These are phyloP conservation scores for Stegophylla sp. DNA, from an alignment of 2,888 invertebrate species.

Conservation along the genomic window DNA sequence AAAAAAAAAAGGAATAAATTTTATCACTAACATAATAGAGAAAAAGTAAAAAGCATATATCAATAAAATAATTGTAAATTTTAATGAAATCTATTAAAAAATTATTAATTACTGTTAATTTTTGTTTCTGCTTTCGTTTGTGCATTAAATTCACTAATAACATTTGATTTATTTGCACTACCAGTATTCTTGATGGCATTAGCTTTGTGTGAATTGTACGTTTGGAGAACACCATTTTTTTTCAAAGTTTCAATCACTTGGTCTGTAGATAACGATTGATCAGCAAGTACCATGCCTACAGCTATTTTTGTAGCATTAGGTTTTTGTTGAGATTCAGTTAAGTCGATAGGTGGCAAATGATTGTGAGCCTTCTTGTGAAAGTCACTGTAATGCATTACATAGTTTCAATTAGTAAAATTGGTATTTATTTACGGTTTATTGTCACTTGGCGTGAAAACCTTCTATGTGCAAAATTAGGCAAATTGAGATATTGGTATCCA, in stretches of 20 bases:
- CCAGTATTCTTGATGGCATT: neutral
- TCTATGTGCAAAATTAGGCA: too few relatives aligned
- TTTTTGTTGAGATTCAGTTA: slow-evolving; percentile 11
- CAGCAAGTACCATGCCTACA: neutral
- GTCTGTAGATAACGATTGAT: neutral
- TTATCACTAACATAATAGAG: neutral
- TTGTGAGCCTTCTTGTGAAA: slow-evolving; percentile 26
- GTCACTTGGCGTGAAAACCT: too few relatives aligned
- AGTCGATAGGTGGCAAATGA: slow-evolving; percentile 11
- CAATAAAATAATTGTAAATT: neutral
- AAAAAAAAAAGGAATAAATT: neutral
- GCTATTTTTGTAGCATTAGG: slow-evolving; percentile 30
- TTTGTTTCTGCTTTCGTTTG: neutral
- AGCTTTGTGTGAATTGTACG: neutral
- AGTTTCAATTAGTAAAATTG: too few relatives aligned
- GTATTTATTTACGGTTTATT: too few relatives aligned
- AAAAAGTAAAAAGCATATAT: neutral
- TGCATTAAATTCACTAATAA: neutral
- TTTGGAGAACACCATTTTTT: slow-evolving; percentile 3
- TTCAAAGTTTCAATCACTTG: slow-evolving; percentile 14
- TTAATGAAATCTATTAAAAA: neutral
- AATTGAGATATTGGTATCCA: too few relatives aligned
- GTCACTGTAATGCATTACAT: neutral
- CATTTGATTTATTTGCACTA: neutral
- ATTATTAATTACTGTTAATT: neutral